Base-by-base conservation (phyloP, 1,140 invertebrate species). In the Hyposmocoma kahamanoa region DNA sequence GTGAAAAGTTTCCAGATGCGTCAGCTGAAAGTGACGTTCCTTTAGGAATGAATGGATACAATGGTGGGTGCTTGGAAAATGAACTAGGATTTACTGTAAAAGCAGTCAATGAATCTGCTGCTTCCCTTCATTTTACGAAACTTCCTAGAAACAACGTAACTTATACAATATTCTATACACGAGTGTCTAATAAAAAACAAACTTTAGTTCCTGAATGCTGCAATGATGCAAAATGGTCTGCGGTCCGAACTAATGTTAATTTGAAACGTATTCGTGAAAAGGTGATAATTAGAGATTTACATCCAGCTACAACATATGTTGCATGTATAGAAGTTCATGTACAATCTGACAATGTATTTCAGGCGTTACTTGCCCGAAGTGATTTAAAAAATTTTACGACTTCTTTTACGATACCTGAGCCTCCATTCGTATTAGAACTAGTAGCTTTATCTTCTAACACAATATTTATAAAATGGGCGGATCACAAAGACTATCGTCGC, bases 381-480 rank as follows among this genome's bases (percentile, higher is more conserved):
- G 52, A 62, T 22, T 70, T 84, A 38, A 54, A 66, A 0, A 74
- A 75, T 28, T 84, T 84, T 34, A 59, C 64, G 28, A 84, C 78
- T 11, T 46, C 56, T 38, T 62, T 82, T 18, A 77, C 76, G 17
- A 79, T 68, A 56, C 81, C 81, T 1, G 66, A 75, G 47, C 76
- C 76, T 22, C 77, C 81, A 3, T 84, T 84, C 34, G 69, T 84
- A 18, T 48, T 67, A 13, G 78, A 84, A 34, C 46, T 82, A 22
- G 72, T 75, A 8, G 78, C 81, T 1, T 64, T 60, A 8, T 65
- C 62, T 3, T 63, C 62, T 18, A 58, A 70, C 17, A 39, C 58
- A 9, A 60, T 79, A 11, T 68, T 76, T 19, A 50, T 84, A 19
- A 67, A 63, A 32, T 84, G 81, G 81, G 68, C 75, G 6, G 67